Base-by-base conservation (phyloP, 2,113 vertebrate genomes). In the Tragelaphus scriptus region DNA sequence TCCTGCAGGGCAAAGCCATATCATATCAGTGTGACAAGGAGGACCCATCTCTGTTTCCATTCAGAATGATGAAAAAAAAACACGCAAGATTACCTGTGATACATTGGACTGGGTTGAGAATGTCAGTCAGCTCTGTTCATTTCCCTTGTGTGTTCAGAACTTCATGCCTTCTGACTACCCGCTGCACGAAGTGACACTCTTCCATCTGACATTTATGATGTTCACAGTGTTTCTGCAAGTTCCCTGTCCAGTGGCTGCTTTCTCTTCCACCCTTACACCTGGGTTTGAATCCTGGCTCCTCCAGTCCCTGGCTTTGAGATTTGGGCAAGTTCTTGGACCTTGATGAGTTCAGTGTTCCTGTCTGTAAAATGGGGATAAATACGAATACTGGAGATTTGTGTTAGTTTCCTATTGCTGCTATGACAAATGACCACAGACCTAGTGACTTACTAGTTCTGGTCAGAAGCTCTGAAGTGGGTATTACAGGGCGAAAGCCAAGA, bases 261-360 rank as follows among this genome's bases (percentile, higher is more conserved):
- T 7, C 32, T 30, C 25, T 55, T 21, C n/a, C 15, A 16, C 10
- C 14, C 7, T 58, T 81, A 81, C 16, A 53, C 9, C 16, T 23
- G 65, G n/a, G 23, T 36, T 93, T 63, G 55, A 65, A 30, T 79
- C 75, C 51, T 55, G 56, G 49, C 7, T 23, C 4, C 8, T 88
- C 25, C 9, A 53, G 26, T 25, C 30, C 63, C 36, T 82, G 58
- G 47, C 51, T 96, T 85, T 81, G 89, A 88, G 85, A 81, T 61
- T 63, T 92, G 56, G 30, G 85, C 28, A 36, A 25, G 75, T 63
- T 63, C n/a, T 94, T 49, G 51, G 26, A 59, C 8, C 30, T 89
- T n/a, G 28, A 77, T 30, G 36, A 91, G 80, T 87, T 61, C 81
- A 82, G 19, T 86, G 63, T 90, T 12, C 63, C 40, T 17, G 28